Evolutionary conservation across 1,140 invertebrate genomes (phyloP).

Genomic region (Cyclargus thomasi): DNA sequence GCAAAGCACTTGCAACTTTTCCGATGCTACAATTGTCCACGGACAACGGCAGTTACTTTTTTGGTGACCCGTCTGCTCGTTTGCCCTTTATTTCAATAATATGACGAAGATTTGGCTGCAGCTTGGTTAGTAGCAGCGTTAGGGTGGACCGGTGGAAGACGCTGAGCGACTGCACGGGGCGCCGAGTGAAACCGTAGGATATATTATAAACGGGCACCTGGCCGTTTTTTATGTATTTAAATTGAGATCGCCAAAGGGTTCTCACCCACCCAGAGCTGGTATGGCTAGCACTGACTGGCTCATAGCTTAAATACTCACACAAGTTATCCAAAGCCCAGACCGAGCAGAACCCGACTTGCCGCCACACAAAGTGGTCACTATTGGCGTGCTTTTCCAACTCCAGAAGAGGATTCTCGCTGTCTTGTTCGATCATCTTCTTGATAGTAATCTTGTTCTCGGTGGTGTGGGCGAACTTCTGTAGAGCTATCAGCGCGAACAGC

Average conservation of each 20-base stretch:
- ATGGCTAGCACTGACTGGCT: neutral
- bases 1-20: too few species aligned
- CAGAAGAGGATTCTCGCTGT: conserved; percentile 79
- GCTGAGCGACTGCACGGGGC: neutral
- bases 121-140: too few species aligned
- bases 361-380: conserved; percentile 42
- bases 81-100: too few species aligned
- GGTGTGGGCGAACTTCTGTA: conserved; percentile 96
- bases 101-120: too few species aligned
- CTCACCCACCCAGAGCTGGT: neutral
- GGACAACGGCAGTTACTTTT: too few species aligned
- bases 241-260: neutral
- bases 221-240: too few species aligned
- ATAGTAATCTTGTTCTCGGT: conserved; percentile 94
- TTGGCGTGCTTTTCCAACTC: conserved; percentile 79
- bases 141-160: neutral
- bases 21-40: too few species aligned
- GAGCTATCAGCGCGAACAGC: conserved; percentile 90
- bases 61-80: too few species aligned
- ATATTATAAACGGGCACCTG: too few species aligned
- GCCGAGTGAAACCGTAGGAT: neutral
- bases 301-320: conserved; percentile 79
- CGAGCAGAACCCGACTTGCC: conserved; percentile 95
- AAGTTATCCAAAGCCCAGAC: conserved; percentile 95
- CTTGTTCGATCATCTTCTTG: conserved; percentile 77